Evolutionary conservation across 2,888 invertebrate species (phyloP), one percentile per base, ranked within the genome.

Genomic region (Sceliomorpha sp.): DNA sequence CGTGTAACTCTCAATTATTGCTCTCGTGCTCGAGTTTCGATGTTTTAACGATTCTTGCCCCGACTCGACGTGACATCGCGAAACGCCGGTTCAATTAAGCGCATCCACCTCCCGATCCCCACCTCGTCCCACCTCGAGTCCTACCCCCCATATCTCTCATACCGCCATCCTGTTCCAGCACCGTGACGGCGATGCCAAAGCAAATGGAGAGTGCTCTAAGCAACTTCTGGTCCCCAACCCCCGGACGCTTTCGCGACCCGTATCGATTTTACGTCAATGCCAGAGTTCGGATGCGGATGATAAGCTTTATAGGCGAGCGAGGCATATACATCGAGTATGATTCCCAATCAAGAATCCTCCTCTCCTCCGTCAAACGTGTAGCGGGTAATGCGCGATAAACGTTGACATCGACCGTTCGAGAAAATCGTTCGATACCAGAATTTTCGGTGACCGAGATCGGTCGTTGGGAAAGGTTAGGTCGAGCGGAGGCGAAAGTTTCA

Each of bases 241-340:
- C 55, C 60, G 44, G 44, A 40, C 72, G 20, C 69, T 64, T 62
- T 56, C 71, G 67, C 51, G 60, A 48, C 67, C 48, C 62, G 60
- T 74, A 79, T 77, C 68, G 77, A 77, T 77, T 77, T 75, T 20
- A 62, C 71, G 74, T 77, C 77, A 75, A 74, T 77, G 70, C 56
- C 76, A 75, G 73, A 62, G 64, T 44, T 62, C 58, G 70, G 66
- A 63, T 74, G 70, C 40, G 45, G 66, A 74, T 77, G 75, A 77
- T 77, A 73, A 75, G 76, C 72, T 47, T 67, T 51, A 69, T 29
- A 58, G 40, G 36, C 40, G 29, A 51, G 17, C 26, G 13, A 24
- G 17, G 36, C 53, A 55, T 42, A 51, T 58, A 44, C 45, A 44
- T 20, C 13, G 24, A 36, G 34, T 36, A 66, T 29, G 53, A 55